Percentiles rank a stretch among this genome's conserved stretches.
Conservation (phyloP, 2,888 invertebrate species). For the Rhagophthalmus giganteus region DNA sequence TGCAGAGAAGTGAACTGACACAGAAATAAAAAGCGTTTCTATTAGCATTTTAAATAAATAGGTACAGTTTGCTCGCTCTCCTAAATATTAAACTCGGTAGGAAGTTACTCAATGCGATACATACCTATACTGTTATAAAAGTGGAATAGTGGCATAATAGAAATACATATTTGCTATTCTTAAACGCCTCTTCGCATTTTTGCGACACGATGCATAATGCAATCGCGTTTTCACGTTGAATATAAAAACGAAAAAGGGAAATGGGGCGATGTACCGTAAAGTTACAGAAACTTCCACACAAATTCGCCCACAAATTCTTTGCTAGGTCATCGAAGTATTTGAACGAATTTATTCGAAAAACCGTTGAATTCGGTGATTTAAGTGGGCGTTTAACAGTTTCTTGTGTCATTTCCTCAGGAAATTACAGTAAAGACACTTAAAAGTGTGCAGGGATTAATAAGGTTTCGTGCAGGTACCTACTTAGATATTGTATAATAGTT, state of each 20-base stretch:
- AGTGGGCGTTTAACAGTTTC: too few species aligned
- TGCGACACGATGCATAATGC: not conserved
- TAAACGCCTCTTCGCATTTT: not conserved
- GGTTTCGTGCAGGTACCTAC: too few species aligned
- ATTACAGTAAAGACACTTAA: too few species aligned
- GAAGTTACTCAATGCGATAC: slow-evolving; percentile 12
- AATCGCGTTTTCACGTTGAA: not conserved
- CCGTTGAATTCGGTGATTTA: too few species aligned
- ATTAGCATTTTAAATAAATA: slow-evolving; percentile 14
- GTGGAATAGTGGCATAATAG: slow-evolving; percentile 1
- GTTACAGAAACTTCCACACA: not conserved
- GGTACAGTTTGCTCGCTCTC: slow-evolving; percentile 14
- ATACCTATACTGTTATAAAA: slow-evolving; percentile 8
- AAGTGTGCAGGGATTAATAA: too few species aligned
- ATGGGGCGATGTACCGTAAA: not conserved
- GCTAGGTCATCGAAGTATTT: not conserved
- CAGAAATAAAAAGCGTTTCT: slow-evolving; percentile 11
- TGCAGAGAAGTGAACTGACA: slow-evolving; percentile 14
- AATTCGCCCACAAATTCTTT: not conserved
- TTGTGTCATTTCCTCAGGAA: too few species aligned
- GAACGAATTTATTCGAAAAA: too few species aligned
- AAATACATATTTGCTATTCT: not conserved
- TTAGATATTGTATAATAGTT: too few species aligned
- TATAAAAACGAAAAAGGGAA: not conserved
- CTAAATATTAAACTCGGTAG: slow-evolving; percentile 7